A percentile compares a stretch with the other conserved stretches of the same genome.
These are phyloP conservation scores for Lagenorhynchus albirostris DNA, from an alignment of 2,113 vertebrate species.

Conservation along the genomic window DNA sequence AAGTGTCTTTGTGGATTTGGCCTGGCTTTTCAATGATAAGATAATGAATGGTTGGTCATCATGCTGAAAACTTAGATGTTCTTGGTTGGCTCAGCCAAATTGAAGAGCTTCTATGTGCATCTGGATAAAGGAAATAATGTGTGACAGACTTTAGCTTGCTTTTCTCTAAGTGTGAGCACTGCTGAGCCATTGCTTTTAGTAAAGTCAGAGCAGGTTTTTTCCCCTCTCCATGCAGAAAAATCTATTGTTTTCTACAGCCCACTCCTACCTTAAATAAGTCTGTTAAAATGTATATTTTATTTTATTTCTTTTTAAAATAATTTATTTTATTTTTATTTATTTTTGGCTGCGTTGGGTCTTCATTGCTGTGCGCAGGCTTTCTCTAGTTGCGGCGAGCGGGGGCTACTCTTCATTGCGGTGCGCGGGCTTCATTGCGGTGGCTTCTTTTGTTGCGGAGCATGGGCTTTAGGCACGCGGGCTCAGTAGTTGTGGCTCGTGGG, in stretches of 20 bases:
- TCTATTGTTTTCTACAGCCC: conserved; percentile 73
- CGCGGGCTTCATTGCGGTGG: no score
- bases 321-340: no score
- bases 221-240: conserved; percentile 58
- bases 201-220: conserved; percentile 73
- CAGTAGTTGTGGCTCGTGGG: no score
- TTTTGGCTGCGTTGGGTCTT: no score
- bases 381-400: no score
- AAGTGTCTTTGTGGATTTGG: background rate
- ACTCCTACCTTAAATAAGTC: conserved; percentile 68
- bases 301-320: no score
- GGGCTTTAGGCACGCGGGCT: no score
- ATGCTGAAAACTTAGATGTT: background rate
- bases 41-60: background rate
- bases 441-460: no score
- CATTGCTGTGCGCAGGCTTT: no score
- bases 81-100: conserved; percentile 65
- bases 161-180: conserved; percentile 74
- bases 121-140: conserved; percentile 71
- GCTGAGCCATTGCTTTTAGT: conserved; percentile 77
- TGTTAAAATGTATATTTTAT: conserved; percentile 57
- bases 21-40: background rate
- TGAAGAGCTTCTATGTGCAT: conserved; percentile 62
- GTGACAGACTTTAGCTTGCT: conserved; percentile 70
- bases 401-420: no score